A percentile compares a stretch with the other conserved stretches of the same genome.
Evolutionary conservation across 2,113 vertebrate species (phyloP).

Genomic region (Psophia crepitans): DNA sequence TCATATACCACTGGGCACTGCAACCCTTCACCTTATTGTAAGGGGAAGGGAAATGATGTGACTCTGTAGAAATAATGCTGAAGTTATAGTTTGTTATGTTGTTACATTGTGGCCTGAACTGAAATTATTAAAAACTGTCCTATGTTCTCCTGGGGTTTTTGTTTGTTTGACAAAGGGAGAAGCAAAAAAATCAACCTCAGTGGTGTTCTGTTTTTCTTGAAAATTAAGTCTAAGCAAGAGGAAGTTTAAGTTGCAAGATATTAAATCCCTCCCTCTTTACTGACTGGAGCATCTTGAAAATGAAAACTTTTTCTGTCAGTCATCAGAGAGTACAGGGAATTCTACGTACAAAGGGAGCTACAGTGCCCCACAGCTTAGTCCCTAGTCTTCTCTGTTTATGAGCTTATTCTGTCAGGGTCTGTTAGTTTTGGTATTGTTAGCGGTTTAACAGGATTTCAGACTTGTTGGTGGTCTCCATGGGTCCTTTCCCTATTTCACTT

Average conservation of each 20-base stretch:
- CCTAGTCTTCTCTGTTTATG: not conserved
- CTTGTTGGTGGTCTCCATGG: slow-evolving; percentile 61
- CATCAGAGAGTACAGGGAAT: not conserved
- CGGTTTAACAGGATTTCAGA: slow-evolving; percentile 71
- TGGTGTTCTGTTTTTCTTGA: not conserved
- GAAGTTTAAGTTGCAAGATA: not conserved
- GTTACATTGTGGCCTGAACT: not conserved
- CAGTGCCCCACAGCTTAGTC: not conserved
- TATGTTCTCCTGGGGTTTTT: not conserved
- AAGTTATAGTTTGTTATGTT: not conserved
- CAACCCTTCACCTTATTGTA: not conserved
- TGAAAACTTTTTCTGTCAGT: not conserved
- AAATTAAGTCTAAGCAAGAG: not conserved
- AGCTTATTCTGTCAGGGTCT: slow-evolving; percentile 63
- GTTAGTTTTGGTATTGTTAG: slow-evolving; percentile 70
- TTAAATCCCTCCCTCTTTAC: not conserved
- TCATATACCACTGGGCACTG: not conserved
- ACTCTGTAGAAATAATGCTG: not conserved
- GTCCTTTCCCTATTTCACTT: slow-evolving; percentile 37
- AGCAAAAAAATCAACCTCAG: not conserved
- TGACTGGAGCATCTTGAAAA: not conserved
- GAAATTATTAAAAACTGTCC: not conserved
- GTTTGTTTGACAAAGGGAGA: not conserved
- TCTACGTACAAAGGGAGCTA: not conserved
- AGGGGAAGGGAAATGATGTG: too few species aligned